phyloP scores from a whole-genome alignment of 2,797 vertebrate genomes.

The Chiloscyllium punctatum region DNA sequence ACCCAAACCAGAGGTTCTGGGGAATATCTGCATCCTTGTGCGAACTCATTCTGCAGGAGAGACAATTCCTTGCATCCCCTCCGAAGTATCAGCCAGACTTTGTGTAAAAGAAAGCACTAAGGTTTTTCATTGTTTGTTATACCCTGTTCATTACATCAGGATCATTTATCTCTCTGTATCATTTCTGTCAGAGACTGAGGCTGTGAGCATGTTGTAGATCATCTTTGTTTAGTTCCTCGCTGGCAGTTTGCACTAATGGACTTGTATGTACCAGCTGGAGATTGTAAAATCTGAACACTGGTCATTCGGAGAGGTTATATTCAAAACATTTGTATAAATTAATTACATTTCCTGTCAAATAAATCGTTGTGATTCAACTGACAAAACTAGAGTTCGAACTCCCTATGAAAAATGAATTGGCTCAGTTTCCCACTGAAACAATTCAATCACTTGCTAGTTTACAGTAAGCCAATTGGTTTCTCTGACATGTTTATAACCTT shows the following conservation, averaged over 20 bases:
- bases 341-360: not conserved
- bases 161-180: not conserved
- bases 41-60: not conserved
- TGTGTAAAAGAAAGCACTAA: not conserved
- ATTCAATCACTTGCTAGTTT: not conserved
- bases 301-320: not conserved
- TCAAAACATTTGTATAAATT: not conserved
- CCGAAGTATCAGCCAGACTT: not conserved
- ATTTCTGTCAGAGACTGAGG: not conserved
- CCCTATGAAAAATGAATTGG: not conserved
- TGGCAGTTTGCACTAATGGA: slow-evolving; percentile 10
- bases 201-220: not conserved
- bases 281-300: not conserved
- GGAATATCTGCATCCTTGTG: not conserved
- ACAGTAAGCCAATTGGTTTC: not conserved
- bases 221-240: slow-evolving; percentile 1
- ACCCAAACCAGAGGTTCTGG: not conserved
- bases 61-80: too few relatives aligned
- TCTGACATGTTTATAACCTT: not conserved
- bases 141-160: not conserved
- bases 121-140: not conserved
- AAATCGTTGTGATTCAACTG: not conserved
- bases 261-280: not conserved
- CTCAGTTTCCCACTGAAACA: not conserved
- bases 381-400: not conserved